These are phyloP conservation scores for Allacma fusca DNA, from an alignment of 2,888 invertebrate genomes.

Conservation along the genomic window DNA sequence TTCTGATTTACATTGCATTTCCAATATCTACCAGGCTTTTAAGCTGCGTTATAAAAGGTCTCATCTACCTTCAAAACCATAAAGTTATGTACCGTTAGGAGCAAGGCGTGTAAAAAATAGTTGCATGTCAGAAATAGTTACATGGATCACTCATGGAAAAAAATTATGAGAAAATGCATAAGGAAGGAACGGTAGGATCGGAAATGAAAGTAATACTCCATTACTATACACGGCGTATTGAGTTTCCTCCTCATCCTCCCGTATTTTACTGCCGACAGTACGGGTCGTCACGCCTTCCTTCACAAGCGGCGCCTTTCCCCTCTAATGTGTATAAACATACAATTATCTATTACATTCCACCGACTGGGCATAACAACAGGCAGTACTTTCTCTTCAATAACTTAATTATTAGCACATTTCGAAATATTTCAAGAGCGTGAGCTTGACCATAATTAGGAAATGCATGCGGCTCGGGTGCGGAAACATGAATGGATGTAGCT, in stretches of 20 bases:
- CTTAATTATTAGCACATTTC: too few species aligned
- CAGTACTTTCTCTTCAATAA: too few species aligned
- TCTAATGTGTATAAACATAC: background rate
- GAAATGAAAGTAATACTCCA: background rate
- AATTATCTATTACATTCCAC: too few species aligned
- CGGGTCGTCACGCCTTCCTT: background rate
- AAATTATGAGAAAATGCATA: background rate
- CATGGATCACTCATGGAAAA: background rate
- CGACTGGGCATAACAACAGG: too few species aligned
- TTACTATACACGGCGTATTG: background rate
- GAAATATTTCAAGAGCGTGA: too few species aligned
- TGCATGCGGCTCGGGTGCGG: too few species aligned
- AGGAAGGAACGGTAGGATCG: background rate
- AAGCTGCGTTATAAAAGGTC: background rate
- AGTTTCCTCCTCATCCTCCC: slow-evolving; percentile 3
- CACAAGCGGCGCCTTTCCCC: background rate
- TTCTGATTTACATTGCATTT: background rate
- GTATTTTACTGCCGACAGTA: background rate
- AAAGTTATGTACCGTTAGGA: background rate
- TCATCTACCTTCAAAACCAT: background rate
- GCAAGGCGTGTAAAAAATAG: background rate
- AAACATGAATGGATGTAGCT: too few species aligned
- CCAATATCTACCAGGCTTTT: background rate
- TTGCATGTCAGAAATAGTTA: background rate
- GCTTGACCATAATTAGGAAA: too few species aligned